These are phyloP conservation scores for Anguilla obscura DNA, from an alignment of 2,797 vertebrate genomes.

Conservation along the genomic window DNA sequence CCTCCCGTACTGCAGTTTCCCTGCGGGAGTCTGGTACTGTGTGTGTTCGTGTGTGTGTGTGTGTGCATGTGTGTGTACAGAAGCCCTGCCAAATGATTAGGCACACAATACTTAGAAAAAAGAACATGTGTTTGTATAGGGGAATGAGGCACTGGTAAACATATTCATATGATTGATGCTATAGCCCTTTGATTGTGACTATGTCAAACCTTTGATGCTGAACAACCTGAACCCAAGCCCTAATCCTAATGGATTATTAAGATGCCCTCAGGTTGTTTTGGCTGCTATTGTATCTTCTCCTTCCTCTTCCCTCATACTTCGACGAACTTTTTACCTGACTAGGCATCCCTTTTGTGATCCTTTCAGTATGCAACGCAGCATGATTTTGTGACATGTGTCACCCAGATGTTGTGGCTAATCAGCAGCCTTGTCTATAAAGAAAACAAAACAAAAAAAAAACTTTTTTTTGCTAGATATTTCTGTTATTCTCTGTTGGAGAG, in stretches of 20 bases:
- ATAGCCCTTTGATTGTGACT: not conserved
- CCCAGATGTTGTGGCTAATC: not conserved
- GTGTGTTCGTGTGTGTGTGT: constrained; percentile 1
- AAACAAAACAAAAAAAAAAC: not conserved
- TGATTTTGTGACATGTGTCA: not conserved
- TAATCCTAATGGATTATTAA: not conserved
- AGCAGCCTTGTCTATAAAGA: not conserved
- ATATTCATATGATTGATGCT: not conserved
- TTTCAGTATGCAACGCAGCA: not conserved
- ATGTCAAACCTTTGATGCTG: not conserved
- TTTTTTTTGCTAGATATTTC: not conserved
- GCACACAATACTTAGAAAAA: not conserved
- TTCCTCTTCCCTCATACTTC: not conserved
- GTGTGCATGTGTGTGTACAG: not conserved
- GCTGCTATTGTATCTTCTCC: not conserved
- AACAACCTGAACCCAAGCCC: not conserved
- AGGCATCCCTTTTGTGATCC: not conserved
- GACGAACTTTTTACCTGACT: not conserved
- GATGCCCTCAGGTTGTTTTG: not conserved
- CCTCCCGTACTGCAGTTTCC: not conserved
- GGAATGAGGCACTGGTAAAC: not conserved
- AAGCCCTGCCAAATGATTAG: not conserved
- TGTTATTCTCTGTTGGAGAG: not conserved
- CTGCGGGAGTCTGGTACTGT: not conserved
- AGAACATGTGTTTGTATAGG: not conserved